A percentile compares a stretch with the other conserved stretches of the same genome.
These are phyloP conservation scores for Dendropsophus ebraccatus DNA, from an alignment of 2,113 vertebrate species.

Conservation along the genomic window DNA sequence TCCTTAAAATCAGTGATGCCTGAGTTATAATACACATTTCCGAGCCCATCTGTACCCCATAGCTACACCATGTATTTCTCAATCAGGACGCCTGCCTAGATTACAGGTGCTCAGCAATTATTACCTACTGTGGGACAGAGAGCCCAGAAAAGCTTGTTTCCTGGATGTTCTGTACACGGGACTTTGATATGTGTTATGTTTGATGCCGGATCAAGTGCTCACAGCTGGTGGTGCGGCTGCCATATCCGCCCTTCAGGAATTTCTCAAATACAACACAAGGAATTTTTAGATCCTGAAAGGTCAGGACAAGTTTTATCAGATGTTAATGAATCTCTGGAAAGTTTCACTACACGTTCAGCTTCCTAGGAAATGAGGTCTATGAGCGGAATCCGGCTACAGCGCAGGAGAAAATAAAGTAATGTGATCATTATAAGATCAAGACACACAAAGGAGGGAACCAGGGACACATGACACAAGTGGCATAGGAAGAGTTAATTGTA, in stretches of 20 bases:
- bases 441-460: neutral
- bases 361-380: neutral
- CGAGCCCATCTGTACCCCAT: too few relatives aligned
- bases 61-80: neutral
- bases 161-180: neutral
- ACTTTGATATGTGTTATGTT: constrained; percentile 18
- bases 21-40: too few relatives aligned
- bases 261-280: neutral
- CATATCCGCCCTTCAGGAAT: neutral
- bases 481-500: neutral
- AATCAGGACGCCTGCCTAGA: neutral
- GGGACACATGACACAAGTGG: neutral
- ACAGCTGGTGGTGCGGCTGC: neutral
- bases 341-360: constrained; percentile 9
- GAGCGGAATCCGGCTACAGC: neutral
- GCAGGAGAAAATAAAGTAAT: neutral
- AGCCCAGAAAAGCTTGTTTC: neutral
- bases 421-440: constrained; percentile 1
- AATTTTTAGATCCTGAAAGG: constrained; percentile 39
- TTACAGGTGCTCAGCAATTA: neutral
- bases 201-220: constrained; percentile 39
- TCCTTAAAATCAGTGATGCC: too few relatives aligned
- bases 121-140: neutral
- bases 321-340: constrained; percentile 33
- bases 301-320: constrained; percentile 22